These are phyloP conservation scores for Melanotaenia boesemani DNA, from an alignment of 2,797 vertebrate genomes.

Conservation along the genomic window DNA sequence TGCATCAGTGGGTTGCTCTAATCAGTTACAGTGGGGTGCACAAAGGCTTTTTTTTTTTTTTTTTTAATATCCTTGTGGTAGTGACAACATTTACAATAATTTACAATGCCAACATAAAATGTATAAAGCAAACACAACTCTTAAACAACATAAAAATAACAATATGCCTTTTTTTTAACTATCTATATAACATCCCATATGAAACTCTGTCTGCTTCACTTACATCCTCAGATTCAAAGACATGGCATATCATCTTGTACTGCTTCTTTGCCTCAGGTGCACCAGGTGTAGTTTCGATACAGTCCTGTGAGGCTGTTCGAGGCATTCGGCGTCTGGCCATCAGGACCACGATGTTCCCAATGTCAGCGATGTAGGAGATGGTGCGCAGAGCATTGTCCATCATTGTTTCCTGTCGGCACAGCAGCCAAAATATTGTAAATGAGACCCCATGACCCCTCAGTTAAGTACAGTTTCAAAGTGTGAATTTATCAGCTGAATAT, in stretches of 20 bases:
- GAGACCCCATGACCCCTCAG: not conserved
- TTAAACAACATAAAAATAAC: conserved; percentile 20
- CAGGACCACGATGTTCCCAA: conserved; percentile 97
- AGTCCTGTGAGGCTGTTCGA: conserved; percentile 95
- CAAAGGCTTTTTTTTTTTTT: not conserved
- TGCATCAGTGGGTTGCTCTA: conserved; percentile 28
- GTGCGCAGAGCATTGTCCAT: conserved; percentile 98
- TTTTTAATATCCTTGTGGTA: not conserved
- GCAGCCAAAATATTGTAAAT: conserved; percentile 15
- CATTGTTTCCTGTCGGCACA: conserved; percentile 91
- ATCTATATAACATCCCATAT: conserved; percentile 6
- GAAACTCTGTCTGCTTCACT: conserved; percentile 73
- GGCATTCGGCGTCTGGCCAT: conserved; percentile 98
- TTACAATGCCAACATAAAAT: conserved; percentile 6
- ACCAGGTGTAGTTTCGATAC: conserved; percentile 96
- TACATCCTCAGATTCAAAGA: conserved; percentile 98
- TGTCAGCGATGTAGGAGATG: conserved; percentile 98
- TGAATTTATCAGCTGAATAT: not conserved
- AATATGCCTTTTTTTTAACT: not conserved
- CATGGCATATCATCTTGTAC: conserved; percentile 99
- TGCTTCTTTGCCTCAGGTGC: conserved; percentile 96
- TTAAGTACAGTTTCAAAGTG: not conserved
- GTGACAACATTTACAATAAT: not conserved
- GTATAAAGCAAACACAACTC: not conserved
- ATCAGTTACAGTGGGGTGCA: conserved; percentile 12